Evolutionary conservation across 2,113 vertebrate species (phyloP), one percentile per base, ranked within the genome.

Genomic region (Clarias magur): DNA sequence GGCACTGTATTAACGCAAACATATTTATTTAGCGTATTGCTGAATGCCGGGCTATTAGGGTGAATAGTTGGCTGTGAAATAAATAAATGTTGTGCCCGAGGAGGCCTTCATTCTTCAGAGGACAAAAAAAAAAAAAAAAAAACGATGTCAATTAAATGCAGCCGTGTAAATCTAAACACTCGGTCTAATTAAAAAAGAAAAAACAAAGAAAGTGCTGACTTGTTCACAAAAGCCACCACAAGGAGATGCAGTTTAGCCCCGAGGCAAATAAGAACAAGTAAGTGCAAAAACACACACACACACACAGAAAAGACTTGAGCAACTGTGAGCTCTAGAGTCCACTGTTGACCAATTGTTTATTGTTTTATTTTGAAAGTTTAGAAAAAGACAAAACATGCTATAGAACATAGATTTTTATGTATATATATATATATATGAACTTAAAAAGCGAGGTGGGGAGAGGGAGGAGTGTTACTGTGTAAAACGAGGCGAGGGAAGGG

Each of bases 141-240:
- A n/a, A n/a, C 85, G 89, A 85, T 59, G 25, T 90, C 93, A 89
- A 91, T 93, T 93, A 93, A 93, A 93, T 80, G 86, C 91, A 91
- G 85, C 89, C 88, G 89, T 87, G 88, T 91, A 91, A 90, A 90
- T 93, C 91, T 86, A 92, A 92, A 90, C 91, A 88, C 89, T 87
- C 85, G 82, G 89, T 87, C 88, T 92, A 92, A 93, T 94, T 93
- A 91, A 92, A 92, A 90, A 85, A 91, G 90, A 92, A 91, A 90
- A 91, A 92, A 92, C 92, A 13, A 38, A 90, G 89, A 92, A 92
- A 89, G 54, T 92, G 90, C 91, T 91, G 91, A 92, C 84, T 90
- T 92, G 92, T 91, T 88, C 91, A 30, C 56, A 48, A 87, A 48
- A 79, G 89, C 70, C 85, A 88, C 90, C 89, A 90, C 67, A 87